phyloP scores from a whole-genome alignment of 1,140 invertebrate species.

The Aphelenchoides fujianensis region DNA sequence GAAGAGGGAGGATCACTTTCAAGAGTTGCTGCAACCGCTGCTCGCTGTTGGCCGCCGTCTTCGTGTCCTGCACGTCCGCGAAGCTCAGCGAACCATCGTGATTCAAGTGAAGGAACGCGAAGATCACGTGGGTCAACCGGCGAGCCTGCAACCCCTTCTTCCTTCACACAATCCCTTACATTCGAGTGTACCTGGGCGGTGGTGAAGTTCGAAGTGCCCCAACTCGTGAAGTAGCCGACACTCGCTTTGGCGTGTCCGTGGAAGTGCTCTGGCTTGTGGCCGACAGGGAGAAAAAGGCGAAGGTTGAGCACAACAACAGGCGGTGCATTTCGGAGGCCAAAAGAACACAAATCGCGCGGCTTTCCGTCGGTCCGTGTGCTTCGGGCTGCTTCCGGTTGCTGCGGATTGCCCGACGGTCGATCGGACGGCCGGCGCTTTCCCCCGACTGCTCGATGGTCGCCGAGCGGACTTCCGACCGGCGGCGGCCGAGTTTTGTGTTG shows the following conservation, averaged over 20 bases:
- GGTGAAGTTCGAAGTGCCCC: conserved; percentile 49
- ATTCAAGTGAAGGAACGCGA: conserved; percentile 51
- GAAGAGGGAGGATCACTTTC: conserved; percentile 18
- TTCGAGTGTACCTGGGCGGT: conserved; percentile 31
- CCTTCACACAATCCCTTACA: neutral
- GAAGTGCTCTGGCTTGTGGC: no score
- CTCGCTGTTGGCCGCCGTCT: conserved; percentile 1
- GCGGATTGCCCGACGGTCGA: neutral
- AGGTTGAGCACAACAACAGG: neutral
- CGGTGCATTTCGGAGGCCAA: neutral
- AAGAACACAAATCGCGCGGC: no score
- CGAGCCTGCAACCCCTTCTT: conserved; percentile 35
- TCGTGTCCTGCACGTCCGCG: conserved; percentile 27
- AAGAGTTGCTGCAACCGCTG: conserved; percentile 35
- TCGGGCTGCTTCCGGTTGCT: neutral
- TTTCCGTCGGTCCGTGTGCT: neutral
- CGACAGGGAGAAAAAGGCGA: no score
- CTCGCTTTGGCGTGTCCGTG: conserved; percentile 26
- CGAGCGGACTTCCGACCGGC: neutral
- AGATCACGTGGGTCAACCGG: conserved; percentile 52
- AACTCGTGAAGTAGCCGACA: conserved; percentile 55
- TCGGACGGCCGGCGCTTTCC: neutral
- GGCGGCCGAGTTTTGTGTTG: no score
- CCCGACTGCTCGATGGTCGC: no score
- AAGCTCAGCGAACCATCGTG: conserved; percentile 38